Conservation (phyloP, 2,888 invertebrate genomes). For the Leptinotarsa juncta region DNA sequence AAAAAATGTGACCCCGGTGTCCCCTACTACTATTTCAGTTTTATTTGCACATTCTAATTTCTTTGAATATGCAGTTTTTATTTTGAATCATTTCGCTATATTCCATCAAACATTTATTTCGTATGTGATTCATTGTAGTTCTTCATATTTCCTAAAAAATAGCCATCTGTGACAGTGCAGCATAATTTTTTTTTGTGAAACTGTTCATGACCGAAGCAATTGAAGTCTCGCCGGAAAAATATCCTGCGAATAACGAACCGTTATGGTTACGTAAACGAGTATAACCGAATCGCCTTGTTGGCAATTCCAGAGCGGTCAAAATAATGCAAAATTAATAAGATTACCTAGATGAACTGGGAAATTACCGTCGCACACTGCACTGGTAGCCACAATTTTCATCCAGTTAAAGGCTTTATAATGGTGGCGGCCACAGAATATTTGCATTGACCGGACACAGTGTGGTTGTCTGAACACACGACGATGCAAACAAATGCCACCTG, state of each 20-base stretch:
- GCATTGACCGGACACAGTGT: background rate
- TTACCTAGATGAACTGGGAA: slow-evolving; percentile 6
- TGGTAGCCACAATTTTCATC: slow-evolving; percentile 2
- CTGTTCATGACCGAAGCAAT: too few species aligned
- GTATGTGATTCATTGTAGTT: too few species aligned
- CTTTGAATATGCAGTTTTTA: too few species aligned
- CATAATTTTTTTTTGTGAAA: too few species aligned
- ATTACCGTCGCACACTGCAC: background rate
- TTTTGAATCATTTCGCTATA: too few species aligned
- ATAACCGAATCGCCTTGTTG: background rate
- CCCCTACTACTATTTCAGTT: too few species aligned
- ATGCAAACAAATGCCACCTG: slow-evolving; percentile 5
- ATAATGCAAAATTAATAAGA: slow-evolving; percentile 4
- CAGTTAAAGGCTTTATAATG: background rate
- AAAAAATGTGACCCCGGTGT: too few species aligned
- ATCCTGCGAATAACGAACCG: background rate
- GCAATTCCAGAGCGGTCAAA: background rate
- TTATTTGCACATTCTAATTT: too few species aligned
- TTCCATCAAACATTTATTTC: too few species aligned
- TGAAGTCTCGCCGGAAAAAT: too few species aligned
- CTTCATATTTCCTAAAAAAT: too few species aligned
- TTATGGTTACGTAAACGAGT: background rate
- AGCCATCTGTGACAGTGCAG: too few species aligned
- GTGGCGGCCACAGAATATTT: slow-evolving; percentile 8
- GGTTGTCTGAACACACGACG: background rate